Conservation (phyloP, 2,888 invertebrate genomes). For the Luperina nickerlii region DNA sequence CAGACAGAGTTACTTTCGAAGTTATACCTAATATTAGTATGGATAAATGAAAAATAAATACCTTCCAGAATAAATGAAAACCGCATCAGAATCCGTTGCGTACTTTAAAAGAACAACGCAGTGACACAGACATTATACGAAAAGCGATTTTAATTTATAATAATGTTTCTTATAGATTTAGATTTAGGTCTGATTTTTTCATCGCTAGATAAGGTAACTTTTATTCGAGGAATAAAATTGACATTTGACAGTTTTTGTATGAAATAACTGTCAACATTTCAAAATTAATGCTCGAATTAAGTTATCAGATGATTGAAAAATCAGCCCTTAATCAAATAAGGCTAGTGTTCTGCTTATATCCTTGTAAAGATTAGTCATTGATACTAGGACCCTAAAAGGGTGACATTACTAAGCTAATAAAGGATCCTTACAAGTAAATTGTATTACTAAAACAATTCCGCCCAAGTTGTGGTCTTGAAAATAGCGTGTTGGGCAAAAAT, state of each 20-base stretch:
- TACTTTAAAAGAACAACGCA: not conserved
- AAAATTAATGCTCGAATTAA: too few relatives aligned
- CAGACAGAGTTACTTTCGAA: too few relatives aligned
- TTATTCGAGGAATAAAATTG: too few relatives aligned
- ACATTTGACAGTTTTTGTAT: too few relatives aligned
- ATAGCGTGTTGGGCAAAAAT: not conserved
- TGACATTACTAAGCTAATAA: slow-evolving; percentile 31
- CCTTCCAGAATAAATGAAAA: not conserved
- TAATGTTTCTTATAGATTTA: not conserved
- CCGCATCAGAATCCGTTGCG: not conserved
- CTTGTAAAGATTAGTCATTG: slow-evolving; percentile 16
- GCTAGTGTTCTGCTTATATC: too few relatives aligned
- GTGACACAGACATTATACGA: not conserved
- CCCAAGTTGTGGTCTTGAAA: slow-evolving; percentile 6
- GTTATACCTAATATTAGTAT: too few relatives aligned
- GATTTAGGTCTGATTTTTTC: too few relatives aligned
- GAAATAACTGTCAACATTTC: too few relatives aligned
- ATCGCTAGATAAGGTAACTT: too few relatives aligned
- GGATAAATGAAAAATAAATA: too few relatives aligned
- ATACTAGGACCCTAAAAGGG: slow-evolving; percentile 40
- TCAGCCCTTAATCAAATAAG: too few relatives aligned
- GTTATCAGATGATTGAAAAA: too few relatives aligned
- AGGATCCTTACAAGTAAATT: slow-evolving; percentile 47
- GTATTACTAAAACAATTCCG: slow-evolving; percentile 47
- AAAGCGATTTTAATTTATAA: not conserved